Conservation (phyloP, 92 coral and sea anemone species). For the Phenganax marumi region DNA sequence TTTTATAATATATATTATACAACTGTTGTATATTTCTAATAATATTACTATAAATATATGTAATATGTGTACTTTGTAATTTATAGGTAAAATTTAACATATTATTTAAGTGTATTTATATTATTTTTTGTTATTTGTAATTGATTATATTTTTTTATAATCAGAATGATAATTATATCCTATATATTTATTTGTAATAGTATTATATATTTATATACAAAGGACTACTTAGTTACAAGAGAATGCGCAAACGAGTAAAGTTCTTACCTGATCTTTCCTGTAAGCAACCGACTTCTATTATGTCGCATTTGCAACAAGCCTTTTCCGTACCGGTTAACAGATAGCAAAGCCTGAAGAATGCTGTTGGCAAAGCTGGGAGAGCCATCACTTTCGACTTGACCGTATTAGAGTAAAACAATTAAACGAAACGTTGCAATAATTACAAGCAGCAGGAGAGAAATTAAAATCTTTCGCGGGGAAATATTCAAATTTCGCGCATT, state of each 20-base stretch:
- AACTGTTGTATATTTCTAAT: no score
- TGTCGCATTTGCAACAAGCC: constrained; percentile 21
- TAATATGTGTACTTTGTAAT: no score
- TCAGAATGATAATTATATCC: no score
- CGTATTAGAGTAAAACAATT: neutral
- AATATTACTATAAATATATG: no score
- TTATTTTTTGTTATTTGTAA: no score
- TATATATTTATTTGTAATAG: no score
- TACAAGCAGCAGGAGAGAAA: neutral
- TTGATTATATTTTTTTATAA: no score
- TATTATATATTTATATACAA: no score
- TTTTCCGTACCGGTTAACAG: constrained; percentile 12
- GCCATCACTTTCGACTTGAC: neutral
- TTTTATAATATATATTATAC: no score
- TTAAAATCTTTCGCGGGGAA: neutral
- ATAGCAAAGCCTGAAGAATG: constrained; percentile 10
- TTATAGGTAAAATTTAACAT: no score
- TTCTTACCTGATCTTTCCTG: constrained; percentile 13
- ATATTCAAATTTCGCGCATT: neutral
- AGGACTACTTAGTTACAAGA: no score
- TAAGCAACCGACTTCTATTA: neutral
- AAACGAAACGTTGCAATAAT: neutral
- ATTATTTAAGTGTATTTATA: no score
- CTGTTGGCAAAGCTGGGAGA: constrained; percentile 11
- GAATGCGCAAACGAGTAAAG: neutral